These are phyloP conservation scores for Drosophila robusta DNA, from an alignment of 2,888 invertebrate genomes.

Conservation along the genomic window DNA sequence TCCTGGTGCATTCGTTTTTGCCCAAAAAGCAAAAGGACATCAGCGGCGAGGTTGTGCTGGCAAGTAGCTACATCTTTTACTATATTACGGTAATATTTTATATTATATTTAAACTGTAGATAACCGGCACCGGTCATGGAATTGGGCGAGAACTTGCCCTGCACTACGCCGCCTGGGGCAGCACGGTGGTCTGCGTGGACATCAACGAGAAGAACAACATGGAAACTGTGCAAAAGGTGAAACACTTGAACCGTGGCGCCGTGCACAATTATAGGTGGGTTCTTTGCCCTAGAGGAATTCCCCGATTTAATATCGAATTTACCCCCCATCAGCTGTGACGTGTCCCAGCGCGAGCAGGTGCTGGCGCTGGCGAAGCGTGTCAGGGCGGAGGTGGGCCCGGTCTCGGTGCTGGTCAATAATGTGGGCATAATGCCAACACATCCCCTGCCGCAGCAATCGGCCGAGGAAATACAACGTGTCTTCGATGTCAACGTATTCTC, in stretches of 20 bases:
- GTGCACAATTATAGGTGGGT: constrained; percentile 85
- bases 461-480: constrained; percentile 89
- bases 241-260: constrained; percentile 79
- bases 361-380: constrained; percentile 88
- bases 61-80: constrained; percentile 84
- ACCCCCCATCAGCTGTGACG: constrained; percentile 88
- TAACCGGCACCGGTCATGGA: constrained; percentile 94
- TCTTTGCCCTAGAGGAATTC: not conserved
- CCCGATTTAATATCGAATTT: not conserved
- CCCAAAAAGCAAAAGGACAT: constrained; percentile 88
- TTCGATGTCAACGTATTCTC: constrained; percentile 92
- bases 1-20: constrained; percentile 55
- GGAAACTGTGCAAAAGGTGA: constrained; percentile 88
- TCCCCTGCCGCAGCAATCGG: constrained; percentile 88
- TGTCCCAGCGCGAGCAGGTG: constrained; percentile 89
- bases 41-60: constrained; percentile 91
- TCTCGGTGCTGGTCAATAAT: constrained; percentile 93
- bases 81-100: not conserved
- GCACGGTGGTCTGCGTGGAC: constrained; percentile 91
- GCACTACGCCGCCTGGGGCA: constrained; percentile 90
- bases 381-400: constrained; percentile 89
- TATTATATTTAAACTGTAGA: constrained; percentile 85
- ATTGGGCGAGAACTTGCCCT: constrained; percentile 92
- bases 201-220: constrained; percentile 90
- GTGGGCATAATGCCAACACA: constrained; percentile 95